A percentile compares a stretch with the other conserved stretches of the same genome.
These are phyloP conservation scores for Pangasius macronema DNA, from an alignment of 2,797 vertebrate species.

Conservation along the genomic window DNA sequence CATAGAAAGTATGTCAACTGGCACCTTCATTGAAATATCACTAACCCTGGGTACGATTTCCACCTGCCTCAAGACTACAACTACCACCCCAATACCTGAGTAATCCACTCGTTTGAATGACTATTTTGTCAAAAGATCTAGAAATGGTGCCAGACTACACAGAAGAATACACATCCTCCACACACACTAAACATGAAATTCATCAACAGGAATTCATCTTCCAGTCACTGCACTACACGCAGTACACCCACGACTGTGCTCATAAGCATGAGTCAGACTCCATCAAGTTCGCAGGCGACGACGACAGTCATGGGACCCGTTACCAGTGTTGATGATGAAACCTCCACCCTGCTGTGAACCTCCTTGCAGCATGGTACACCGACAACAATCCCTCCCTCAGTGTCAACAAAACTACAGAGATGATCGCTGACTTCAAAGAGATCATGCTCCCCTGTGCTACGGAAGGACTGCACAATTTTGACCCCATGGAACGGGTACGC, in stretches of 20 bases:
- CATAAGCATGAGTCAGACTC: slow-evolving; percentile 11
- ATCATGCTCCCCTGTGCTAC: neutral
- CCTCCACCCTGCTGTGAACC: slow-evolving; percentile 1
- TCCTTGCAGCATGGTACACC: neutral
- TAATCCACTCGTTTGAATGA: neutral
- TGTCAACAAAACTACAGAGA: neutral
- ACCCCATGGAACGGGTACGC: neutral
- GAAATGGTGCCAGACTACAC: neutral
- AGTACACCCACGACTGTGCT: neutral
- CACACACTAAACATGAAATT: slow-evolving; percentile 1
- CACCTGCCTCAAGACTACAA: neutral
- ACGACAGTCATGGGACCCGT: neutral
- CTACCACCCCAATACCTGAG: neutral
- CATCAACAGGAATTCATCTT: slow-evolving; percentile 23
- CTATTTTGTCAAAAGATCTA: neutral
- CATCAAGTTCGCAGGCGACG: neutral
- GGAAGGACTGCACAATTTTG: neutral
- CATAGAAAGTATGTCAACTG: neutral
- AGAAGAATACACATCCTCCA: neutral
- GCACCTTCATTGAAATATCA: neutral
- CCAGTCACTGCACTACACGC: neutral
- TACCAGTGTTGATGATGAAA: neutral
- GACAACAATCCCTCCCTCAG: neutral
- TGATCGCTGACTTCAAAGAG: neutral
- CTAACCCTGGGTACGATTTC: neutral